These are phyloP conservation scores for Brachyistius frenatus DNA, from an alignment of 2,113 vertebrate species.

Conservation along the genomic window DNA sequence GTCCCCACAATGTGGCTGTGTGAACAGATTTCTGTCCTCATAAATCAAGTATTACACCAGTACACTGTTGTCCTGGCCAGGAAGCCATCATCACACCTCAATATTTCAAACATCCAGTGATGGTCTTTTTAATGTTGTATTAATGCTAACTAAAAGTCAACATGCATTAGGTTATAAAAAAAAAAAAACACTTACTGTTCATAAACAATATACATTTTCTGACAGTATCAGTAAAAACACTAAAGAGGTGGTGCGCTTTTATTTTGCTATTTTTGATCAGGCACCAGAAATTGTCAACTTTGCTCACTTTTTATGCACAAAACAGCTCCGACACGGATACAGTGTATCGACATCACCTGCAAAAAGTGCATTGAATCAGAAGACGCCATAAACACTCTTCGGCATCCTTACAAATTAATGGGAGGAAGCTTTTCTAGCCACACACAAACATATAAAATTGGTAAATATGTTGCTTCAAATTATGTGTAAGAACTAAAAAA, in stretches of 20 bases:
- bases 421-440: background rate
- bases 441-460: background rate
- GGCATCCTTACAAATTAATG: background rate
- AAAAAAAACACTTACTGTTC: background rate
- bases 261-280: too few species aligned
- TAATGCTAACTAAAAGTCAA: background rate
- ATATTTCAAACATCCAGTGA: background rate
- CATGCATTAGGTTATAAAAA: background rate
- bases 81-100: constrained; percentile 11
- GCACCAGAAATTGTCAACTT: too few species aligned
- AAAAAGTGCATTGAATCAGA: background rate
- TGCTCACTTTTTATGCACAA: too few species aligned
- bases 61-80: background rate
- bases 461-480: background rate
- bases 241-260: too few species aligned
- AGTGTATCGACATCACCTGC: background rate
- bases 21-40: constrained; percentile 21
- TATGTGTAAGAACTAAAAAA: background rate
- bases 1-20: background rate
- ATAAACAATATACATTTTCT: background rate
- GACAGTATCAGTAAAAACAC: background rate
- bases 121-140: background rate
- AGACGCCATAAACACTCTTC: background rate
- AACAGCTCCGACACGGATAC: background rate
- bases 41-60: constrained; percentile 1